A percentile compares a stretch with the other conserved stretches of the same genome.
Evolutionary conservation across 2,888 invertebrate species (phyloP).

Genomic region (Yponomeuta sedellus): DNA sequence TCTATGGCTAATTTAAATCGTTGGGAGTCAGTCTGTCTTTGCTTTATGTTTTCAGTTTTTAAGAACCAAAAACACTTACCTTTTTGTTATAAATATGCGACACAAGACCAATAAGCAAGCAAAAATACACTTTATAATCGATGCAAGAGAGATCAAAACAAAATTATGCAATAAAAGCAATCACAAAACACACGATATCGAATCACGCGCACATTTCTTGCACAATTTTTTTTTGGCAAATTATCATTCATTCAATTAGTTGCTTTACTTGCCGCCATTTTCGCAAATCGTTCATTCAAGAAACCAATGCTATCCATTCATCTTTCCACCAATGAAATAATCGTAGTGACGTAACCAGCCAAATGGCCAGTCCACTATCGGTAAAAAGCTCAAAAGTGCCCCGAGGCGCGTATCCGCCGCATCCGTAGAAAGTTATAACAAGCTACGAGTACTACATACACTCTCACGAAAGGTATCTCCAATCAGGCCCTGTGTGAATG

Average conservation of each 20-base stretch:
- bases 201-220: background rate
- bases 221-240: no score
- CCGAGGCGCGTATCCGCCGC: background rate
- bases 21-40: no score
- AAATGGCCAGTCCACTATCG: background rate
- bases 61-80: no score
- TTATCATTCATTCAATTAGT: background rate
- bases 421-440: background rate
- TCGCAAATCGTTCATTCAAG: constrained; percentile 1
- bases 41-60: no score
- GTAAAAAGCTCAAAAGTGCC: background rate
- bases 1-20: no score
- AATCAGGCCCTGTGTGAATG: background rate
- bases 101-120: background rate
- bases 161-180: background rate
- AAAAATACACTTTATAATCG: background rate
- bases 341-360: background rate
- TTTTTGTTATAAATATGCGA: no score
- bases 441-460: background rate
- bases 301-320: background rate
- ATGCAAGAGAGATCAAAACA: background rate
- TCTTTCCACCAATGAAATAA: background rate
- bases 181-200: background rate
- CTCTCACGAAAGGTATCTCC: background rate
- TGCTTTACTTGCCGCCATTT: background rate